Base-by-base conservation (phyloP, 2,113 vertebrate genomes). In the Coregonus clupeaformis region DNA sequence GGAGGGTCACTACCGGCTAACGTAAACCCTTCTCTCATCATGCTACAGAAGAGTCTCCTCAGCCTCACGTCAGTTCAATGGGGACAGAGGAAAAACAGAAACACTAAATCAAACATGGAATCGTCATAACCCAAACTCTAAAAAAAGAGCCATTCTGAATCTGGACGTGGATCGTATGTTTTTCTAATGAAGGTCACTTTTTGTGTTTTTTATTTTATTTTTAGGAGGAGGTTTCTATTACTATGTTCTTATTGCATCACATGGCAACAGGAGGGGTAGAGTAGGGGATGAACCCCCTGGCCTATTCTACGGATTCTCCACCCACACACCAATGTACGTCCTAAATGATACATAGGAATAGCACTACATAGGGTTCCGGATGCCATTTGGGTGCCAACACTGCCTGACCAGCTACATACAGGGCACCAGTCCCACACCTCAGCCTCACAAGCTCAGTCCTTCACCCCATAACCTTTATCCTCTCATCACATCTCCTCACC, bases 141-240 rank as follows among this genome's bases (percentile, higher is more conserved):
- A 9, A 36, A 32, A 36, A n/a, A 2, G 5, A 22, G 57, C 67
- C 62, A 76, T 68, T 59, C 71, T 76, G 62, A 76, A 57, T 59
- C 71, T 76, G 62, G 71, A 81, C 74, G 79, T 18, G 22, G 57
- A 59, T 2, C 0, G 36, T 42, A 57, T 6, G 14, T 68, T 74
- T 57, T 36, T 73, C 76, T 76, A 29, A 47, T 78, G 55, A 86
- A 84, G 86, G 86, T 70, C 86, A 88, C 82, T 86, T 84, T 16
- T 68, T 82, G 71, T 66, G 52, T 74, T 42, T n/a, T 0, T 42
- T n/a, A 32, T 77, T 69, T n/a, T 30, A 13, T 18, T 18, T 5
- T 18, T 5, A 52, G 49, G 36, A 42, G 49, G 49, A 52, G 49
- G 57, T n/a, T 22, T 60, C 57, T 60, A 70, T 69, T 55, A 69